phyloP scores from a whole-genome alignment of 2,888 invertebrate species.

The Pyrrhosoma nymphula region DNA sequence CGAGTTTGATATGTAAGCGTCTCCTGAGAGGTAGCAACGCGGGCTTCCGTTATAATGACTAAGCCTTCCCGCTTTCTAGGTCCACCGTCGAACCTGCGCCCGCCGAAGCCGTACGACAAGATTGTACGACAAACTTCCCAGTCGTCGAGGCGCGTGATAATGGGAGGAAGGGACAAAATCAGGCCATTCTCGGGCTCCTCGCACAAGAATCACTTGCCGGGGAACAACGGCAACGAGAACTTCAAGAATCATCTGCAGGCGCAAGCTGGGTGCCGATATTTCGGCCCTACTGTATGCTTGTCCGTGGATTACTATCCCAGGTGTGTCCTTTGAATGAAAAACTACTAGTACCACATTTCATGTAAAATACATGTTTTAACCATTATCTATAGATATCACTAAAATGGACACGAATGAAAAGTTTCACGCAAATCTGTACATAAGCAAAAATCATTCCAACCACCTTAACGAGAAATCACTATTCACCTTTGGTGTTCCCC shows the following conservation, averaged over 20 bases:
- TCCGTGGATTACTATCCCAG: slow-evolving; percentile 57
- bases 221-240: background rate
- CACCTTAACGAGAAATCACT: no score
- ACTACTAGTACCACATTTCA: no score
- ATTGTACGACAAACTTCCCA: background rate
- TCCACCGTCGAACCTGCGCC: slow-evolving; percentile 30
- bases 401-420: no score
- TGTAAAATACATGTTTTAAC: no score
- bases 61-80: slow-evolving; percentile 19
- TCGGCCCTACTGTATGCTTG: slow-evolving; percentile 41
- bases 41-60: slow-evolving; percentile 14
- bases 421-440: no score
- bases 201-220: slow-evolving; percentile 35
- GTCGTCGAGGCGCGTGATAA: slow-evolving; percentile 42
- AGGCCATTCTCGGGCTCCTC: slow-evolving; percentile 7
- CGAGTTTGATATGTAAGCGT: background rate
- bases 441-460: no score
- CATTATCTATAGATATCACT: no score
- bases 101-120: slow-evolving; percentile 55
- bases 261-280: slow-evolving; percentile 55
- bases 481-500: no score
- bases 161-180: slow-evolving; percentile 46
- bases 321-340: background rate
- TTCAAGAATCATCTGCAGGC: slow-evolving; percentile 58
- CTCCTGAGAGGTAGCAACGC: background rate